Evolutionary conservation across 2,888 invertebrate genomes (phyloP).

Genomic region (Sminthurides aquaticus): DNA sequence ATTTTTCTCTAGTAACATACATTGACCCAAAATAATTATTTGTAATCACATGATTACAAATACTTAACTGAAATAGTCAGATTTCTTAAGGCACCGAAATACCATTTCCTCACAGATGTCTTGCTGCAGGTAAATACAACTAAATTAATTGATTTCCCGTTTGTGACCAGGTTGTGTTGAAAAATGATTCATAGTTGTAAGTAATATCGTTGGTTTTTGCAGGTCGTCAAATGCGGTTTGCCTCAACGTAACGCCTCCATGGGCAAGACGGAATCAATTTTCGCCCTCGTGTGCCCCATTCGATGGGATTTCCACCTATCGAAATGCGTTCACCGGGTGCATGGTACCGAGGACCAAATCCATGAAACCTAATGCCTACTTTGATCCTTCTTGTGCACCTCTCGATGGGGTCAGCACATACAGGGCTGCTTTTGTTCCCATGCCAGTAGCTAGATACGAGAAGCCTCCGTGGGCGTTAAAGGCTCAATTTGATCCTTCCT

Average conservation of each 20-base stretch:
- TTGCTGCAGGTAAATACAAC: too few relatives aligned
- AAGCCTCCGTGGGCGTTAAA: slow-evolving; percentile 13
- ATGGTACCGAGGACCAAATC: slow-evolving; percentile 20
- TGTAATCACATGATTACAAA: too few relatives aligned
- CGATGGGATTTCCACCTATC: slow-evolving; percentile 27
- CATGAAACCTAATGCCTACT: slow-evolving; percentile 22
- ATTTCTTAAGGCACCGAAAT: too few relatives aligned
- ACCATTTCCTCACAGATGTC: too few relatives aligned
- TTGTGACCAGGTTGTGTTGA: too few relatives aligned
- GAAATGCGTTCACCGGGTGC: slow-evolving; percentile 25
- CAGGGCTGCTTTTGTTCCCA: slow-evolving; percentile 16
- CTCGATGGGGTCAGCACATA: slow-evolving; percentile 29
- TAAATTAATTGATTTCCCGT: too few relatives aligned
- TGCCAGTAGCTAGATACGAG: slow-evolving; percentile 8
- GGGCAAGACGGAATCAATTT: slow-evolving; percentile 18
- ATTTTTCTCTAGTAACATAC: too few relatives aligned
- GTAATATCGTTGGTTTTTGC: too few relatives aligned
- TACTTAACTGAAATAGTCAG: too few relatives aligned
- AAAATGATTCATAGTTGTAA: too few relatives aligned
- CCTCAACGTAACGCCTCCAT: slow-evolving; percentile 20
- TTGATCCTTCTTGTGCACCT: slow-evolving; percentile 25
- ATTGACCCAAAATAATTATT: too few relatives aligned
- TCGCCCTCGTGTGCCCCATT: slow-evolving; percentile 20
- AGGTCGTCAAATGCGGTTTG: slow-evolving; percentile 20
- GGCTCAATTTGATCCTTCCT: slow-evolving; percentile 22